phyloP scores from a whole-genome alignment of 2,113 vertebrate genomes.

The Neotragus pygmaeus region DNA sequence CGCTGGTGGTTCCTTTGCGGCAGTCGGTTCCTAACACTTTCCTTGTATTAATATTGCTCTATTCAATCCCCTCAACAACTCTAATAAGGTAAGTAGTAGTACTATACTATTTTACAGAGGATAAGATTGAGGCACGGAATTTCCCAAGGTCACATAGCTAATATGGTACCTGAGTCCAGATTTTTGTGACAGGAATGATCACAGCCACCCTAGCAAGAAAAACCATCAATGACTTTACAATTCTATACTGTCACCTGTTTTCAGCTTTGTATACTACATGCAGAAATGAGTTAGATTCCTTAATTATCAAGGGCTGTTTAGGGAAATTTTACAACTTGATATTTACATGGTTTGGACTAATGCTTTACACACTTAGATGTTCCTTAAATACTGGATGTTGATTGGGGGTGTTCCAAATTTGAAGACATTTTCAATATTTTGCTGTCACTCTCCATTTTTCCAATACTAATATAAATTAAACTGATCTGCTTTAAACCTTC shows the following conservation, averaged over 20 bases:
- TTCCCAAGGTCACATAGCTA: background rate
- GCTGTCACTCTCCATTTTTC: background rate
- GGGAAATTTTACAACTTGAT: background rate
- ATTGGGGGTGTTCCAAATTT: background rate
- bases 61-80: background rate
- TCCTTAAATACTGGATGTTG: background rate
- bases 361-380: background rate
- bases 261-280: background rate
- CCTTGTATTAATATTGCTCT: background rate
- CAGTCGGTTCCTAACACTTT: no score
- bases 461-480: slow-evolving; percentile 10
- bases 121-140: background rate
- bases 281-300: background rate
- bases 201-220: background rate
- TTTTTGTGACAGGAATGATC: background rate
- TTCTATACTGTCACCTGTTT: background rate
- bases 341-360: background rate
- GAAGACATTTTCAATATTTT: background rate
- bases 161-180: background rate
- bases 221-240: background rate
- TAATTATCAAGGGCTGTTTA: background rate
- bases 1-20: no score
- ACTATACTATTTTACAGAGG: background rate
- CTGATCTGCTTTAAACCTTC: background rate
- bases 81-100: background rate